These are phyloP conservation scores for Callaeas wilsoni DNA, from an alignment of 2,113 vertebrate genomes.

Conservation along the genomic window DNA sequence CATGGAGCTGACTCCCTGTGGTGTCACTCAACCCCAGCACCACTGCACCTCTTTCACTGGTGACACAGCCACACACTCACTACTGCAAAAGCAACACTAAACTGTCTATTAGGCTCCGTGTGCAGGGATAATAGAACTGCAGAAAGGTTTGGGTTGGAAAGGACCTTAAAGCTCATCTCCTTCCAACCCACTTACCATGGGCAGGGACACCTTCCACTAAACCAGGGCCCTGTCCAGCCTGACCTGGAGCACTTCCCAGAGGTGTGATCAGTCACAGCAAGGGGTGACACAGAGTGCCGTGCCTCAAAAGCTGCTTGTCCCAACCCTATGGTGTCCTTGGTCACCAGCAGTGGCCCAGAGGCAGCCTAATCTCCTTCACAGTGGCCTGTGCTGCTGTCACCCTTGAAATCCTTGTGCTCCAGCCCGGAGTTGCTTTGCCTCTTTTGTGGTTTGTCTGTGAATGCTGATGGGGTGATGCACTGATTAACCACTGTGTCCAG, in stretches of 20 bases:
- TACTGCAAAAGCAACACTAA: neutral
- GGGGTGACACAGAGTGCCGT: neutral
- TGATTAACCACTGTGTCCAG: neutral
- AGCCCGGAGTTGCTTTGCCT: accelerated
- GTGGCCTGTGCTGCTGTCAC: neutral
- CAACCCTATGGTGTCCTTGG: neutral
- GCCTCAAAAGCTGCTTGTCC: neutral
- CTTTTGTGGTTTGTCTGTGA: neutral
- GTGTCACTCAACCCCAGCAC: neutral
- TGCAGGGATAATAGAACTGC: neutral
- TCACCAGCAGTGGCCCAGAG: neutral
- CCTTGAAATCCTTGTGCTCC: accelerated
- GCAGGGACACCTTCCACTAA: neutral
- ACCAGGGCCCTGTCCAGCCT: neutral
- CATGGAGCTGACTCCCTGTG: neutral
- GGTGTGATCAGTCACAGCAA: accelerated
- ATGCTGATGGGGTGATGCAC: accelerated
- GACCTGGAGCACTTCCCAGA: neutral
- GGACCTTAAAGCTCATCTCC: neutral
- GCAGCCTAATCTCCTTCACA: neutral
- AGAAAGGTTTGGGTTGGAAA: neutral
- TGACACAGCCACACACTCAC: neutral
- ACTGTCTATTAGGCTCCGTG: accelerated
- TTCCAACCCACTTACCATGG: neutral
- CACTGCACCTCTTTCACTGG: neutral